Evolutionary conservation across 2,113 vertebrate species (phyloP), one percentile per base, ranked within the genome.

Genomic region (Gallinago jamesoni): DNA sequence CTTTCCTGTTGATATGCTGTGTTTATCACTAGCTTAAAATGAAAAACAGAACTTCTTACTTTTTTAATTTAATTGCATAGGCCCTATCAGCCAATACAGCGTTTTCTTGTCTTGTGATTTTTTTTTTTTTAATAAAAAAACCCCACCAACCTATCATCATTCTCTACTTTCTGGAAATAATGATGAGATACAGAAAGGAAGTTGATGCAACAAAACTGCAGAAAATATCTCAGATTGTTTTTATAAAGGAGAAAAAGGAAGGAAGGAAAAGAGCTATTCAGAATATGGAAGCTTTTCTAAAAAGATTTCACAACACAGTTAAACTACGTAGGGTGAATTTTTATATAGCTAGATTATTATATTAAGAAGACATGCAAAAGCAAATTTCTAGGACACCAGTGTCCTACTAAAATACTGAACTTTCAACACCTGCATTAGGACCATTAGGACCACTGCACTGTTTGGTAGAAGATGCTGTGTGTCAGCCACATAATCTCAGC

Each of bases 91-190:
- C 5, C 59, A n/a, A 68, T 7, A 76, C 3, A 48, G 20, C 0
- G 0, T 22, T 47, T 52, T 47, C 35, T 66, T 39, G 16, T 52
- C 68, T 70, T 27, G 25, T 0, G 2, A 33, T 55, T 39, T 27
- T 41, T 43, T 64, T 66, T 43, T 67, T 67, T 45, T n/a, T n/a
- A n/a, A n/a, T n/a, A n/a, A n/a, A 81, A 87, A 74, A 74, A 47
- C 7, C 2, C 41, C 3, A 76, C 2, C 9, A 45, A n/a, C 6
- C 11, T 72, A 23, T 19, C 7, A 1, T 0, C 72, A 33, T 20
- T 57, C 39, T 57, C 60, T 24, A 10, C 25, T 64, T 84, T 84
- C 68, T 78, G 64, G 57, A 94, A 90, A 87, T 31, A 77, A 39
- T 7, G 6, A 80, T 21, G 43, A 90, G 35, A 55, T 33, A 50